Conservation (phyloP, 2,888 invertebrate species). For the Aleiodes alternator region DNA sequence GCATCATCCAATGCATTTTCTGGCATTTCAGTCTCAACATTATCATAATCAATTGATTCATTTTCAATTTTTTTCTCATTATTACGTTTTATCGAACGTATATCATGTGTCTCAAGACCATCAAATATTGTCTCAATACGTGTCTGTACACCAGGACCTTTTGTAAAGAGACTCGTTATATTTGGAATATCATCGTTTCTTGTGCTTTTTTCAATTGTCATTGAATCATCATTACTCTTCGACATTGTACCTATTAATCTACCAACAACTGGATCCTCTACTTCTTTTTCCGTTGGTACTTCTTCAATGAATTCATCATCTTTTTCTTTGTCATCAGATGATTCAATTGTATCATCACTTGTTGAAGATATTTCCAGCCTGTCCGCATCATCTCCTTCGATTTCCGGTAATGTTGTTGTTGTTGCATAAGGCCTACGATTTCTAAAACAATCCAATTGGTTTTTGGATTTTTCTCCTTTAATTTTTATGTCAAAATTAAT, state of each 20-base stretch:
- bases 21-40: constrained; percentile 51
- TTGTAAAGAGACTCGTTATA: constrained; percentile 80
- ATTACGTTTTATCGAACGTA: constrained; percentile 59
- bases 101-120: constrained; percentile 69
- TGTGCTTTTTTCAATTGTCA: constrained; percentile 75
- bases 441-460: constrained; percentile 60
- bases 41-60: constrained; percentile 59
- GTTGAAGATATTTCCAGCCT: constrained; percentile 24
- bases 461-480: not conserved
- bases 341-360: constrained; percentile 31
- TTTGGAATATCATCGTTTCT: constrained; percentile 78
- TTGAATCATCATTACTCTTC: constrained; percentile 73
- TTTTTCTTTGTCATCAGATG: constrained; percentile 32
- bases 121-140: constrained; percentile 69
- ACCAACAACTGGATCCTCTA: constrained; percentile 66
- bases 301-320: constrained; percentile 6
- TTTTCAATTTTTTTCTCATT: constrained; percentile 51
- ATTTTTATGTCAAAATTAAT: not conserved
- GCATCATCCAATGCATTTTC: constrained; percentile 66
- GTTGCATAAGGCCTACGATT: constrained; percentile 72
- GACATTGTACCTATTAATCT: constrained; percentile 62
- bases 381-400: constrained; percentile 22
- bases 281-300: constrained; percentile 35
- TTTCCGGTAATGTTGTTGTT: constrained; percentile 67
- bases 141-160: constrained; percentile 69